Evolutionary conservation across 2,888 invertebrate species (phyloP).

Genomic region (Pollenia angustigena): DNA sequence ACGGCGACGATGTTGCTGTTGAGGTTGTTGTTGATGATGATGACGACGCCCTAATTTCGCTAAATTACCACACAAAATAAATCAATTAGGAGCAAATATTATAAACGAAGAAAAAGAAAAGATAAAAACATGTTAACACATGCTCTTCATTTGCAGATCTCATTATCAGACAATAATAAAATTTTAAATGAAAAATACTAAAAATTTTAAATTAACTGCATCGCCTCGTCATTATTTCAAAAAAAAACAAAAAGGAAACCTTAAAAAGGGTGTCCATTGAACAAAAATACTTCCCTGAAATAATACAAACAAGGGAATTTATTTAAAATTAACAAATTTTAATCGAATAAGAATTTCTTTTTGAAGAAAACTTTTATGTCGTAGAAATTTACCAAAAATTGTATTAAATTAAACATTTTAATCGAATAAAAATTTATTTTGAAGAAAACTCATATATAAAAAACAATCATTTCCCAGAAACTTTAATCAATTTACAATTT

Average conservation of each 20-base stretch:
- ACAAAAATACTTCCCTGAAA: too few species aligned
- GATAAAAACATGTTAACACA: slow-evolving; percentile 56
- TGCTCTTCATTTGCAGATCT: slow-evolving; percentile 9
- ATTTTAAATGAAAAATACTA: slow-evolving; percentile 39
- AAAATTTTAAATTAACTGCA: slow-evolving; percentile 48
- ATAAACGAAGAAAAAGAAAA: slow-evolving; percentile 38
- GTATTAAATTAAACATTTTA: too few species aligned
- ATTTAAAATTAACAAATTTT: too few species aligned
- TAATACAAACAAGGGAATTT: too few species aligned
- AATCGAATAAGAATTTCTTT: too few species aligned
- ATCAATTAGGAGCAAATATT: slow-evolving; percentile 70
- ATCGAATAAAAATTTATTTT: too few species aligned
- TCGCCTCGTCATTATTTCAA: not conserved
- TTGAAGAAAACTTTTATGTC: too few species aligned
- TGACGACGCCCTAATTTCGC: slow-evolving; percentile 72
- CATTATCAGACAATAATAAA: slow-evolving; percentile 55
- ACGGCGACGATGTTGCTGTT: not conserved
- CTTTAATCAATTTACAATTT: too few species aligned
- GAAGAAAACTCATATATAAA: too few species aligned
- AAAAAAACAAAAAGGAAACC: not conserved
- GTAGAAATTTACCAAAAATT: too few species aligned
- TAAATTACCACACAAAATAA: slow-evolving; percentile 71
- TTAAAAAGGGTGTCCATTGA: too few species aligned
- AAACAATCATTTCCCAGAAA: too few species aligned
- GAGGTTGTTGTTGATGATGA: slow-evolving; percentile 40